Evolutionary conservation across 2,113 vertebrate species (phyloP), one percentile per base, ranked within the genome.

Genomic region (Rhinopithecus roxellana): DNA sequence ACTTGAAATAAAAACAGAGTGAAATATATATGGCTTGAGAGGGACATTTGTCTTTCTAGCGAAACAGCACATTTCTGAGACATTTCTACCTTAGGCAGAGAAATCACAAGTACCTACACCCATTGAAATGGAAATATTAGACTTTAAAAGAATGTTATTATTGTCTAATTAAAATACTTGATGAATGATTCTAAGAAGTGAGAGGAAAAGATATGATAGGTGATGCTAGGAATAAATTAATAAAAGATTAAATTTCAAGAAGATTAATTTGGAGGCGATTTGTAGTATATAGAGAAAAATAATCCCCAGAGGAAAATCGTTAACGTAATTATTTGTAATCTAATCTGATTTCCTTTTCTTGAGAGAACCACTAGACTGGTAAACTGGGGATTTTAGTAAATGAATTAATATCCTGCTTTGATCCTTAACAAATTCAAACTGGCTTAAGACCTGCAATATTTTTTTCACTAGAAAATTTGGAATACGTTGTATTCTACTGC

Each of bases 321-420:
- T 88, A 93, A 96, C 38, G 43, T 96, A 96, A 97, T 94, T 95
- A 50, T 77, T 93, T 43, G 6, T 89, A 81, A 86, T 85, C 38
- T 91, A 95, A 96, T 95, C 96, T 97, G 95, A 83, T 95, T 96
- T 95, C 16, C 85, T 94, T 90, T 97, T 93, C 80, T 97, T 90
- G 40, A 94, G 75, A 69, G 59, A 94, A 52, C 6, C 52, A 74
- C 50, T 64, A 81, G 32, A 75, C 32, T 96, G 23, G 38, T 40
- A 89, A 94, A 93, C 74, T 91, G 8, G 78, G 48, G 38, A 81
- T 94, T 91, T 93, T 90, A 81, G 45, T 84, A 81, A 96, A 97
- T 93, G 95, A 93, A 91, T 93, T 96, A 93, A 91, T 82, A 93
- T 78, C 48, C 18, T 82, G 23, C 30, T 57, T 96, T 70, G 14